A percentile compares a stretch with the other conserved stretches of the same genome.
Evolutionary conservation across 2,113 vertebrate species (phyloP).

Genomic region (Salvelinus fontinalis): DNA sequence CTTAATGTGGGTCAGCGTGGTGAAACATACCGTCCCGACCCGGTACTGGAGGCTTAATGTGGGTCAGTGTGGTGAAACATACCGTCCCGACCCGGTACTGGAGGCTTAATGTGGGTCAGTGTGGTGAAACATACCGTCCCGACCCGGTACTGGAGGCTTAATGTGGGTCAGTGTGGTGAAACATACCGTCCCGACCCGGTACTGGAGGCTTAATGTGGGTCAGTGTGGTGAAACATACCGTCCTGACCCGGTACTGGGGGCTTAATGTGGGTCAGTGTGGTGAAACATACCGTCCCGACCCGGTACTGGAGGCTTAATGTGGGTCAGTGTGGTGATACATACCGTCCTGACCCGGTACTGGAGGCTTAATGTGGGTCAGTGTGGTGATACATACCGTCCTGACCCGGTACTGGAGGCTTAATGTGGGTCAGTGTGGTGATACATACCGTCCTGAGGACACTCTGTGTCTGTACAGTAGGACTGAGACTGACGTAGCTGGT

Average conservation of each 20-base stretch:
- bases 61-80: slow-evolving; percentile 65
- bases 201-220: too few species aligned
- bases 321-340: slow-evolving; percentile 65
- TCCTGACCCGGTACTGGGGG: slow-evolving; percentile 70
- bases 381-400: slow-evolving; percentile 85
- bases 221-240: slow-evolving; percentile 77
- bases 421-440: slow-evolving; percentile 17
- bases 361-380: too few species aligned
- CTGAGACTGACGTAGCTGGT: slow-evolving; percentile 94
- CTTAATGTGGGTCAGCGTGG: too few species aligned
- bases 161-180: slow-evolving; percentile 16
- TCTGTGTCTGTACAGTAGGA: slow-evolving; percentile 96
- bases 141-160: slow-evolving; percentile 34
- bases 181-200: slow-evolving; percentile 86
- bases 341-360: slow-evolving; percentile 80
- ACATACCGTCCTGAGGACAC: slow-evolving; percentile 95
- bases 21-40: slow-evolving; percentile 87
- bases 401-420: slow-evolving; percentile 34
- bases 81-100: slow-evolving; percentile 80
- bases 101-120: too few species aligned
- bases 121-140: slow-evolving; percentile 85
- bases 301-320: too few species aligned
- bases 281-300: slow-evolving; percentile 87
- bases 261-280: too few species aligned
- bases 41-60: too few species aligned